Percentiles rank a stretch among this genome's conserved stretches.
Evolutionary conservation across 2,888 invertebrate species (phyloP).

Genomic region (Panopea generosa): DNA sequence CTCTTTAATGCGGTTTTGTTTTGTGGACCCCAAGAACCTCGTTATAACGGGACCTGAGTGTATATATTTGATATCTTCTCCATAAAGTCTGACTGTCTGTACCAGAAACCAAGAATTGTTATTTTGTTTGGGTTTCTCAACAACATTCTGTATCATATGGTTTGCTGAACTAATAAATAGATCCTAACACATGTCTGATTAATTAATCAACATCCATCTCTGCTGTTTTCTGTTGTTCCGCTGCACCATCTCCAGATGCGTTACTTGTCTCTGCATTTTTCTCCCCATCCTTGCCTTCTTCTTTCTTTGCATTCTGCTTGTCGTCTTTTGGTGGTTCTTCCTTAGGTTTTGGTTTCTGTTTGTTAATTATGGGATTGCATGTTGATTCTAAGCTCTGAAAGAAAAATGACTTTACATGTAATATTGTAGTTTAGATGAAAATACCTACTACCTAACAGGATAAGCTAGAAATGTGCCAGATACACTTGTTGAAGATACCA

Average conservation of each 20-base stretch:
- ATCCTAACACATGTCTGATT: neutral
- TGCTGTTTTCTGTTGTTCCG: constrained; percentile 50
- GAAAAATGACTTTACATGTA: too few relatives aligned
- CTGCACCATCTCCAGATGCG: constrained; percentile 18
- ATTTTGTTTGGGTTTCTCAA: too few relatives aligned
- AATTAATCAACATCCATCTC: constrained; percentile 82
- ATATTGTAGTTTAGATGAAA: too few relatives aligned
- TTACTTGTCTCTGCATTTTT: constrained; percentile 29
- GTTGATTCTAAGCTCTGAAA: constrained; percentile 87
- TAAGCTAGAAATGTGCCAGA: neutral
- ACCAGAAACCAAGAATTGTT: too few relatives aligned
- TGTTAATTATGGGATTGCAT: constrained; percentile 92
- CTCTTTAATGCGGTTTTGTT: too few relatives aligned
- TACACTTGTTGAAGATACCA: neutral
- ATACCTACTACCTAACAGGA: too few relatives aligned
- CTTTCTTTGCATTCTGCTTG: constrained; percentile 69
- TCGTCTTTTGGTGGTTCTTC: constrained; percentile 89
- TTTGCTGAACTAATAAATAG: too few relatives aligned
- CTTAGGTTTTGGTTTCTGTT: constrained; percentile 96
- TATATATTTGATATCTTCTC: too few relatives aligned
- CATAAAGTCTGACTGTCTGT: too few relatives aligned
- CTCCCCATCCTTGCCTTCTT: constrained; percentile 51
- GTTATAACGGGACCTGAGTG: too few relatives aligned
- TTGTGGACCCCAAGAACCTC: too few relatives aligned
- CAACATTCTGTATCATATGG: too few relatives aligned